Conservation (phyloP, 1,140 invertebrate genomes). For the Rhyacophila brunnea region DNA sequence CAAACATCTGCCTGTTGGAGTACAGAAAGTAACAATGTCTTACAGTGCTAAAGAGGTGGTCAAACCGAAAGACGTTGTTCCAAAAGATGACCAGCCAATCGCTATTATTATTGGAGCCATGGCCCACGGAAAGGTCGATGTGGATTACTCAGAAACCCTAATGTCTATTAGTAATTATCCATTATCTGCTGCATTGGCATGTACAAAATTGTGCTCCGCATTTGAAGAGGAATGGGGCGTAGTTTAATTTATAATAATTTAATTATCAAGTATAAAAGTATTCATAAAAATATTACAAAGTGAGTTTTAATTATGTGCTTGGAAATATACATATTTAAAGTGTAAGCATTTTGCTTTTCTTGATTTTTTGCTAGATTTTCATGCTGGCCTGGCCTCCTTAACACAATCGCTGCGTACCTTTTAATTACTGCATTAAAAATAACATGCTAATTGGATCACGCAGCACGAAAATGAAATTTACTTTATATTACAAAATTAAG, state of each 20-base stretch:
- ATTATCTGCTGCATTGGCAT: slow-evolving; percentile 92
- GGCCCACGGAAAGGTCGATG: slow-evolving; percentile 90
- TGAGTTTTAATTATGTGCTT: no score
- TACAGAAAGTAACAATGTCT: slow-evolving; percentile 87
- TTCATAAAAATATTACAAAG: no score
- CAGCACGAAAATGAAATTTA: no score
- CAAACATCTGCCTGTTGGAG: slow-evolving; percentile 93
- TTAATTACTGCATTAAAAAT: no score
- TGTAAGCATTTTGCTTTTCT: no score
- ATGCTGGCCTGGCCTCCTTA: no score
- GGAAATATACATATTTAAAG: no score
- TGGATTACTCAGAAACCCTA: slow-evolving; percentile 89
- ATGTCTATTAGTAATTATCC: slow-evolving; percentile 96
- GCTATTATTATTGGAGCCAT: slow-evolving; percentile 94
- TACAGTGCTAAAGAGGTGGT: slow-evolving; percentile 79
- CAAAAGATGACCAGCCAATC: slow-evolving; percentile 76
- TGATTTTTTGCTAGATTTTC: no score
- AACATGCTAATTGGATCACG: no score
- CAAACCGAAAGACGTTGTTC: slow-evolving; percentile 79
- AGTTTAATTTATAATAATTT: slow-evolving; percentile 50
- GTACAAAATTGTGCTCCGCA: slow-evolving; percentile 92
- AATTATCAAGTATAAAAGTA: not conserved
- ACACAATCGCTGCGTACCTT: no score
- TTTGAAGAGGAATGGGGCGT: slow-evolving; percentile 97
- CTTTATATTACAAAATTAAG: no score